phyloP scores from a whole-genome alignment of 2,113 vertebrate species.

The Gavia stellata region DNA sequence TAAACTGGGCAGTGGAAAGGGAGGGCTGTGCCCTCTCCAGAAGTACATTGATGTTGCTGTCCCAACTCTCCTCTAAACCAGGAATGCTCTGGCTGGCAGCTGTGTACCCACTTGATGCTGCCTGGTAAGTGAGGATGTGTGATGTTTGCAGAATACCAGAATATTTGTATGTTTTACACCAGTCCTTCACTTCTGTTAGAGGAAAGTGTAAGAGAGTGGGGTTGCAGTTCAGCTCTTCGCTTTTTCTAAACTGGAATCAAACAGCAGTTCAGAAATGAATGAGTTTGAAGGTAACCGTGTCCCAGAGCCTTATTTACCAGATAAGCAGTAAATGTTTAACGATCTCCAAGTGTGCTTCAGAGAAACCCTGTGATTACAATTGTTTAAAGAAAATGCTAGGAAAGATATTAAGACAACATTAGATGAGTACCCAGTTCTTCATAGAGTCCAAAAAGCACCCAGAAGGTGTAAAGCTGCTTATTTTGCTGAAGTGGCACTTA shows the following conservation, averaged over 20 bases:
- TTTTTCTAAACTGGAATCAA: neutral
- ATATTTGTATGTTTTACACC: rapidly evolving
- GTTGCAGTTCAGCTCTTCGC: neutral
- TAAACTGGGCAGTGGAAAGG: neutral
- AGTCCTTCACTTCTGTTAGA: neutral
- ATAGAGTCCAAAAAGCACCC: neutral
- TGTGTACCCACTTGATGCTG: rapidly evolving
- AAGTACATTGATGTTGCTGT: rapidly evolving
- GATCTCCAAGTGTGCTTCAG: neutral
- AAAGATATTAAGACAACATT: neutral
- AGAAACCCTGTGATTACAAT: neutral
- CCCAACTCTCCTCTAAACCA: neutral
- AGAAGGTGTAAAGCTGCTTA: neutral
- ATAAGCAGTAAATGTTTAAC: neutral
- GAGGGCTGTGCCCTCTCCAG: neutral
- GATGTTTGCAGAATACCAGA: neutral
- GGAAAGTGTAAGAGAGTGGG: neutral
- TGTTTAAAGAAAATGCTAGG: neutral
- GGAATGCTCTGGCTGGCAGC: neutral
- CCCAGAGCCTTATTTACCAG: slow-evolving; percentile 6
- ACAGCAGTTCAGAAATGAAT: neutral
- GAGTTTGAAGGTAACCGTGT: neutral
- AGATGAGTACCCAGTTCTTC: neutral
- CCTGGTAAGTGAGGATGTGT: rapidly evolving
- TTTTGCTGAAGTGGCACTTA: neutral